A percentile compares a stretch with the other conserved stretches of the same genome.
Evolutionary conservation across 1,140 invertebrate species (phyloP).

Genomic region (Hyposmocoma kahamanoa): DNA sequence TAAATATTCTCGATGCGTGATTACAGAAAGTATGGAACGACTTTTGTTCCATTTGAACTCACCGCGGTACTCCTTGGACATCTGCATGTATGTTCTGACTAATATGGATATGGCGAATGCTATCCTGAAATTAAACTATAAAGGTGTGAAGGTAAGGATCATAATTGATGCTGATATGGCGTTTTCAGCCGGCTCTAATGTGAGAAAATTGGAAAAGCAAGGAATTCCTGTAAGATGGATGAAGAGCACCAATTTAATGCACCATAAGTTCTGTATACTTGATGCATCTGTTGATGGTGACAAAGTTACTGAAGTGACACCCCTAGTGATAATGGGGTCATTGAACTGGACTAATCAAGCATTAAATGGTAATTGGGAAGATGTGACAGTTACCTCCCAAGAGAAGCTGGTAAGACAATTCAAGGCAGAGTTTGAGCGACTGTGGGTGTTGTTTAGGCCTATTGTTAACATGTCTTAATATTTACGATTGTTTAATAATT

Average conservation of each 20-base stretch:
- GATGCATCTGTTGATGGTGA: slow-evolving; percentile 27
- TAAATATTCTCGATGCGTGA: slow-evolving; percentile 43
- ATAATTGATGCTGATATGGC: slow-evolving; percentile 65
- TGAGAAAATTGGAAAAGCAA: slow-evolving; percentile 41
- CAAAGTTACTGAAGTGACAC: slow-evolving; percentile 13
- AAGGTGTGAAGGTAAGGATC: slow-evolving; percentile 47
- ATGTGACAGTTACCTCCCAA: slow-evolving; percentile 55
- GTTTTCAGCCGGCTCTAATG: slow-evolving; percentile 36
- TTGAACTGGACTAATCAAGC: slow-evolving; percentile 66
- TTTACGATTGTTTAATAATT: too few relatives aligned
- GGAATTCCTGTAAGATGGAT: slow-evolving; percentile 57
- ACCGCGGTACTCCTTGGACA: slow-evolving; percentile 40
- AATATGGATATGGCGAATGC: slow-evolving; percentile 44
- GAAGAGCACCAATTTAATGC: slow-evolving; percentile 59
- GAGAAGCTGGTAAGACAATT: slow-evolving; percentile 38
- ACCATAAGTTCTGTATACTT: slow-evolving; percentile 59
- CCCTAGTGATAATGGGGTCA: slow-evolving; percentile 47
- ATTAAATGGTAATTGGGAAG: slow-evolving; percentile 53
- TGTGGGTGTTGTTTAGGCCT: slow-evolving; percentile 55
- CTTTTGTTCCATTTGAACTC: slow-evolving; percentile 41
- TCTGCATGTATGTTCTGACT: slow-evolving; percentile 60
- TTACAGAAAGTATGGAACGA: slow-evolving; percentile 43
- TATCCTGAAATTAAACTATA: slow-evolving; percentile 38
- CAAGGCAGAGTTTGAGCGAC: slow-evolving; percentile 52
- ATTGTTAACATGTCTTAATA: slow-evolving; percentile 27